Conservation (phyloP, 2,888 invertebrate species). For the Arge pagana region DNA sequence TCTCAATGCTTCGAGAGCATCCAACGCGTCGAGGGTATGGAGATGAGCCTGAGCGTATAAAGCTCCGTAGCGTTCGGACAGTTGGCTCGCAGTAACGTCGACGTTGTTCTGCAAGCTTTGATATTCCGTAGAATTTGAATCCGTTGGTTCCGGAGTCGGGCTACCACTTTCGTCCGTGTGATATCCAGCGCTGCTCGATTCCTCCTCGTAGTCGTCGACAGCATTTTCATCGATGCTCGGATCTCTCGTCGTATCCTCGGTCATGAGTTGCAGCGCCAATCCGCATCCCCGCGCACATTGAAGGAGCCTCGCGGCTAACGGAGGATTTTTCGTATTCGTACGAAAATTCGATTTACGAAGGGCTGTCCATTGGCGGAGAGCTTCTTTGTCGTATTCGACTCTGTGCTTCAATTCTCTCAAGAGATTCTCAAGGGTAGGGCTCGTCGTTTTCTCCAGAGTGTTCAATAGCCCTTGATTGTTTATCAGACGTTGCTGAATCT, state of each 20-base stretch:
- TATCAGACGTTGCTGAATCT: conserved; percentile 87
- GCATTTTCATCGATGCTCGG: conserved; percentile 40
- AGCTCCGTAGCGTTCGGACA: conserved; percentile 79
- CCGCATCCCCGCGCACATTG: conserved; percentile 77
- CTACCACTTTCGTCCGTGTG: conserved; percentile 54
- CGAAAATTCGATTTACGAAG: conserved; percentile 56
- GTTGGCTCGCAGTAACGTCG: conserved; percentile 50
- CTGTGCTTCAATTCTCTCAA: conserved; percentile 75
- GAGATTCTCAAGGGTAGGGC: conserved; percentile 76
- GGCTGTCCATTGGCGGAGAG: conserved; percentile 70
- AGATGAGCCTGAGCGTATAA: conserved; percentile 85
- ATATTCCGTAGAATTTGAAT: conserved; percentile 11
- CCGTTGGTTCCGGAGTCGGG: conserved; percentile 49
- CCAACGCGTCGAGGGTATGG: conserved; percentile 84
- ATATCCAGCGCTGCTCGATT: conserved; percentile 51
- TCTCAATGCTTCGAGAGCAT: conserved; percentile 77
- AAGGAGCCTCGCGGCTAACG: conserved; percentile 70
- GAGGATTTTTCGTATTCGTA: conserved; percentile 42
- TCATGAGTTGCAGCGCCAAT: conserved; percentile 78
- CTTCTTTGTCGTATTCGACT: conserved; percentile 90
- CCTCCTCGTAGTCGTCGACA: conserved; percentile 46
- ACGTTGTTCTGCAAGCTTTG: conserved; percentile 23
- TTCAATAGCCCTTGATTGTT: conserved; percentile 90
- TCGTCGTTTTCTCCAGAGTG: conserved; percentile 71
- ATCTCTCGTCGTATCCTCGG: conserved; percentile 45